Evolutionary conservation across 64 coral and sea anemone species (phyloP).

Genomic region (Montipora capricornis): DNA sequence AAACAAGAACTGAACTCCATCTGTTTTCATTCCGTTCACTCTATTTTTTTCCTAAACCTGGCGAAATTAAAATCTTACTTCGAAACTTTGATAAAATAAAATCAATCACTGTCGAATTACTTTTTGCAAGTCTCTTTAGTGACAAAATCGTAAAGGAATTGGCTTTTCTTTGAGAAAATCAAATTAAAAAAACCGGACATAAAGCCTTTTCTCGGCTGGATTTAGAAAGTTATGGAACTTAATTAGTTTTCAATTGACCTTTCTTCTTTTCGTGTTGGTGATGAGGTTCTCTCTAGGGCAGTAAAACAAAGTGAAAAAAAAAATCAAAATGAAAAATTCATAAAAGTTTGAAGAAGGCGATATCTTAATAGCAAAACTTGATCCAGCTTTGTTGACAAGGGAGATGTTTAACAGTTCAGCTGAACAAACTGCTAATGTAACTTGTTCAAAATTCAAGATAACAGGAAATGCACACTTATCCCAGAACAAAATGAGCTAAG

Average conservation of each 20-base stretch:
- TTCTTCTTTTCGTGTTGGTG: not conserved
- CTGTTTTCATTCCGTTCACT: slow-evolving; percentile 9
- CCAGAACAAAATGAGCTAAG: too few species aligned
- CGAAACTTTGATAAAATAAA: not conserved
- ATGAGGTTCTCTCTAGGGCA: not conserved
- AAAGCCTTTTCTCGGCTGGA: not conserved
- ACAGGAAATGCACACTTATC: not conserved
- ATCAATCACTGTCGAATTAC: not conserved
- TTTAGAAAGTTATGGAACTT: not conserved
- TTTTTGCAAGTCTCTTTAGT: not conserved
- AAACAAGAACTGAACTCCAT: slow-evolving; percentile 36
- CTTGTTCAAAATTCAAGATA: not conserved
- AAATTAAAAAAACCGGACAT: slow-evolving; percentile 6
- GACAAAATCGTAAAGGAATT: not conserved
- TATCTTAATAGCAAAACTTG: not conserved
- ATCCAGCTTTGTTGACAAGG: slow-evolving; percentile 6
- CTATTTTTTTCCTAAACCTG: not conserved
- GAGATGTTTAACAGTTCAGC: not conserved
- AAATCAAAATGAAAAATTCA: not conserved
- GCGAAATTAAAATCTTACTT: not conserved
- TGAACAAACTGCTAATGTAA: slow-evolving; percentile 14
- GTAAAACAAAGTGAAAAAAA: not conserved
- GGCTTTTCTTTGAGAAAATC: not conserved
- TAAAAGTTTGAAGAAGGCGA: not conserved
- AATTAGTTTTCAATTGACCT: slow-evolving; percentile 39